phyloP scores from a whole-genome alignment of 2,113 vertebrate genomes.

The Athene cunicularia region DNA sequence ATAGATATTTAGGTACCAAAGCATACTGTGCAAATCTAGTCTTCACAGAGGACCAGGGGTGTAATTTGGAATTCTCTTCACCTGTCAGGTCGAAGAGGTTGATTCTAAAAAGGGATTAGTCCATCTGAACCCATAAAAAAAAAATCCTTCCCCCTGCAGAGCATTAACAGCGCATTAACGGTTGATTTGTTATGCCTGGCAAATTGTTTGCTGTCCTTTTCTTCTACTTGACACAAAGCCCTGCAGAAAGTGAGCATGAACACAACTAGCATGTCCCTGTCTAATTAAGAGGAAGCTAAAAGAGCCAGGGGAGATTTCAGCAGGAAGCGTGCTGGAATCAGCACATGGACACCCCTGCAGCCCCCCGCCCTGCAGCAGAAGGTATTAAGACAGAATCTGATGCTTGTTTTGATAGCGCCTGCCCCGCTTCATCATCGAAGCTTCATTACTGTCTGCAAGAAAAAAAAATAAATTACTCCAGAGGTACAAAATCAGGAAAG shows the following conservation, averaged over 20 bases:
- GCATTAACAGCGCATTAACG: neutral
- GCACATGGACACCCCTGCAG: neutral
- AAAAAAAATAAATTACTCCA: neutral
- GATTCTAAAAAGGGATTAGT: neutral
- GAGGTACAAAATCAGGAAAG: neutral
- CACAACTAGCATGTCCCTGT: neutral
- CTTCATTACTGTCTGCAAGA: neutral
- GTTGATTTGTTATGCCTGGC: neutral
- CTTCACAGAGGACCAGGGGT: neutral
- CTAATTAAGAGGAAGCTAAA: neutral
- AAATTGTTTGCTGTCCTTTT: neutral
- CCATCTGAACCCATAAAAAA: neutral
- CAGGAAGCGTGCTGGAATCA: neutral
- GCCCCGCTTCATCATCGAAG: neutral
- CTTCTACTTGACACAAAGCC: neutral
- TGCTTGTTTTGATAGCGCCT: neutral
- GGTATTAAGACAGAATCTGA: neutral
- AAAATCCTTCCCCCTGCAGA: neutral
- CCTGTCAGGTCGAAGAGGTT: neutral
- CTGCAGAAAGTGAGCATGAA: neutral
- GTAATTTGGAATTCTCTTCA: neutral
- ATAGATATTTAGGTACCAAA: neutral
- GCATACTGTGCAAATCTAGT: neutral
- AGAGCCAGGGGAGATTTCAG: neutral
- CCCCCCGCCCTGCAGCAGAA: neutral